Evolutionary conservation across 92 coral and sea anemone species (phyloP), one percentile per base, ranked within the genome.

Genomic region (Palythoa caribaeorum): DNA sequence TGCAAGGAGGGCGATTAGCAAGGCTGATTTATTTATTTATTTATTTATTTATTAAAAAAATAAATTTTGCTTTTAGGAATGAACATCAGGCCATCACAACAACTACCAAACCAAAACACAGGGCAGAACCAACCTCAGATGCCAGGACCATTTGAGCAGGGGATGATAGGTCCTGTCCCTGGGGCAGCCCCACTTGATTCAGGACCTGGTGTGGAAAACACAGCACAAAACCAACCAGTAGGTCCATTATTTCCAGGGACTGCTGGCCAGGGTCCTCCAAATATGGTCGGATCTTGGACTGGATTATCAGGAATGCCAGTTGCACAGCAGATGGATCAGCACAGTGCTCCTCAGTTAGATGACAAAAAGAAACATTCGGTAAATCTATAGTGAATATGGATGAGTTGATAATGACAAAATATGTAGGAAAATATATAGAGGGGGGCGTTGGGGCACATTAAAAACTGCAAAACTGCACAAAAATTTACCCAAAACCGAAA

Each of bases 121-220:
- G 75, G 75, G 3, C 86, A 53, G 38, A 68, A 65, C 48, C 75
- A 66, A 9, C n/a, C 16, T 19, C 76, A 53, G 9, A n/a, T 48
- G n/a, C 84, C 73, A n/a, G 86, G 86, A 47, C 76, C 76, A 48
- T 40, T 81, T 12, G 86, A 66, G 73, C 86, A 68, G 38, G 86
- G 86, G 71, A 39, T 65, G 17, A 14, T 81, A 74, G 86, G 86
- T 6, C 6, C 35, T 44, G 63, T 21, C 14, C 76, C 86, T 20
- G 86, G 55, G 37, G 44, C 75, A 38, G 74, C 73, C 59, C 47
- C 44, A 39, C 60, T 38, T 50, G 88, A 66, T 38, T 71, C 93
- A 57, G 84, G 76, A n/a, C 35, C 66, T 3, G 75, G 59, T 38
- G 52, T 55, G 2, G 85, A 44, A 17, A 86, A 80, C 12, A 59